Percentiles rank a stretch among this genome's conserved stretches.
These are phyloP conservation scores for Cremastinae sp. DNA, from an alignment of 2,888 invertebrate species.

Conservation along the genomic window DNA sequence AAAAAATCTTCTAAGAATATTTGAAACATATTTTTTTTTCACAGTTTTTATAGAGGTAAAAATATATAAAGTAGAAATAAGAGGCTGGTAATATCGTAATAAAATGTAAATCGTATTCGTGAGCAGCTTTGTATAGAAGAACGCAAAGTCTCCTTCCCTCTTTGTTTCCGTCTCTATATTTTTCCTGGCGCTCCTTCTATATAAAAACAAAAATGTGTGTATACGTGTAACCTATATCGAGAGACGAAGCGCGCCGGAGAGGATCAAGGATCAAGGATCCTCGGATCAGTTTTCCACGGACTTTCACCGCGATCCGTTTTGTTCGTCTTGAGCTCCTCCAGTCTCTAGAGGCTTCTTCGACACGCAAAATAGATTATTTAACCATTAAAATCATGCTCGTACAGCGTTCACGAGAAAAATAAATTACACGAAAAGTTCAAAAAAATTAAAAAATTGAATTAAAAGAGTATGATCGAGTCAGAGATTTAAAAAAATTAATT, in stretches of 20 bases:
- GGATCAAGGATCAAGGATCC: conserved; percentile 71
- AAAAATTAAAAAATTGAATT: no score
- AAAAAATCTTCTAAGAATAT: no score
- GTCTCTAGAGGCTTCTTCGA: conserved; percentile 20
- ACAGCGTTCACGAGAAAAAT: no score
- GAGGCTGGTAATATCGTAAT: conserved; percentile 1
- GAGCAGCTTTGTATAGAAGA: conserved; percentile 19
- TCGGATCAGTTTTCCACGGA: conserved; percentile 66
- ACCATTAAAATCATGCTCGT: conserved; percentile 15
- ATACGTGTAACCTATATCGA: conserved; percentile 12
- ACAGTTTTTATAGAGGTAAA: no score
- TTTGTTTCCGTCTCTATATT: not conserved
- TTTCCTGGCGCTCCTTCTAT: conserved; percentile 11
- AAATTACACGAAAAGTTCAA: no score
- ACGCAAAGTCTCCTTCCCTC: conserved; percentile 5
- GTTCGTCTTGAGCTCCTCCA: conserved; percentile 51
- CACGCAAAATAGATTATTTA: conserved; percentile 10
- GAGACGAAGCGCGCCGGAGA: conserved; percentile 42
- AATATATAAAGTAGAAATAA: no score
- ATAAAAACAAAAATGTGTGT: not conserved
- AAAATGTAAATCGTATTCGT: conserved; percentile 29
- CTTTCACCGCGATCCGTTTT: conserved; percentile 65
- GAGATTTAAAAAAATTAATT: no score
- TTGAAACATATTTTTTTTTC: no score
- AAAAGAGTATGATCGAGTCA: no score